phyloP scores from a whole-genome alignment of 23 tunicate species.

The Ascidia mentula region DNA sequence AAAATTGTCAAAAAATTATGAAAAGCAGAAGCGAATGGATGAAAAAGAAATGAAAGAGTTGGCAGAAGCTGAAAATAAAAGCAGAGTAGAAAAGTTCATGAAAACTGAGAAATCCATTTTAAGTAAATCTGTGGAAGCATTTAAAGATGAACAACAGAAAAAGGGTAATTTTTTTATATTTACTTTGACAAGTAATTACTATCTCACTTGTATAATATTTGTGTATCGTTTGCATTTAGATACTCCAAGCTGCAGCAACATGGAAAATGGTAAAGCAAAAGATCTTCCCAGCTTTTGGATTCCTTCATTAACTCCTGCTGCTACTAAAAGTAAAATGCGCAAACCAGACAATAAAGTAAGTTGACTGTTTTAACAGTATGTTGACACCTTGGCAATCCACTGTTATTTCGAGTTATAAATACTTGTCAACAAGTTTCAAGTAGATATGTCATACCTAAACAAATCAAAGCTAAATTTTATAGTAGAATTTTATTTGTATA shows the following conservation, averaged over 20 bases:
- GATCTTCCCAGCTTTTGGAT: slow-evolving; percentile 88
- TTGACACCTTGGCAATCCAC: background rate
- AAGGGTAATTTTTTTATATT: background rate
- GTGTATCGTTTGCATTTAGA: background rate
- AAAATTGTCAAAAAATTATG: slow-evolving; percentile 66
- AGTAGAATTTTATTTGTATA: no score
- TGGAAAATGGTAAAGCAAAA: slow-evolving; percentile 38
- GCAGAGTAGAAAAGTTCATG: slow-evolving; percentile 59
- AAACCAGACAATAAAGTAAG: slow-evolving; percentile 77
- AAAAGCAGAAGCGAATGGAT: slow-evolving; percentile 71
- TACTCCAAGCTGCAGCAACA: slow-evolving; percentile 37
- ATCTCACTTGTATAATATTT: background rate
- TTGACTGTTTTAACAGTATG: background rate
- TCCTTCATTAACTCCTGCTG: slow-evolving; percentile 81
- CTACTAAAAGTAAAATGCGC: slow-evolving; percentile 55
- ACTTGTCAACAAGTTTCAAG: no score
- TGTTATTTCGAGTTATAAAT: no score
- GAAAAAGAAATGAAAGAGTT: slow-evolving; percentile 83
- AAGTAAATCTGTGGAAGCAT: slow-evolving; percentile 65
- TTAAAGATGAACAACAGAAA: slow-evolving; percentile 13
- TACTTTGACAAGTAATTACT: background rate
- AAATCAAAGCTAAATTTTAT: no score
- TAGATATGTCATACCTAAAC: no score
- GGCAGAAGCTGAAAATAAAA: slow-evolving; percentile 68
- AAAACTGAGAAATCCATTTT: slow-evolving; percentile 62